Conservation (phyloP, 2,888 invertebrate genomes). For the Drosophila mayaguana region DNA sequence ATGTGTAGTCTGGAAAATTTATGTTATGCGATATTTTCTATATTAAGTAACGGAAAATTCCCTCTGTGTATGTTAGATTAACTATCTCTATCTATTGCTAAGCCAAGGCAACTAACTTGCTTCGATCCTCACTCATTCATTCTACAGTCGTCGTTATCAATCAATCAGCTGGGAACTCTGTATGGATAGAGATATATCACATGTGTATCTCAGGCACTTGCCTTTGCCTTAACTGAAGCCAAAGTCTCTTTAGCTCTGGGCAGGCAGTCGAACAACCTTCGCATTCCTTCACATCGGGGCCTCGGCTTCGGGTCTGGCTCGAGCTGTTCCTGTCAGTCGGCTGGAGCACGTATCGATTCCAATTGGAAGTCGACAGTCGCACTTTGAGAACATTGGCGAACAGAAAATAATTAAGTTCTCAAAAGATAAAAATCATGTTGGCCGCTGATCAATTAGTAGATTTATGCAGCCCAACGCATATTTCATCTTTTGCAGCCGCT, state of each 20-base stretch:
- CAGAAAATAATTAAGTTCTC: constrained; percentile 83
- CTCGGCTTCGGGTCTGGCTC: constrained; percentile 31
- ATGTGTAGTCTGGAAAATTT: too few species aligned
- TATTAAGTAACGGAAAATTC: neutral
- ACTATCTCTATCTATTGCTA: neutral
- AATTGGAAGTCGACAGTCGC: constrained; percentile 65
- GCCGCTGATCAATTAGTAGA: constrained; percentile 83
- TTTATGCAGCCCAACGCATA: constrained; percentile 71
- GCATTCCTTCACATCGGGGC: constrained; percentile 62
- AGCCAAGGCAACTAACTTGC: neutral
- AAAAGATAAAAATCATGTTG: constrained; percentile 84
- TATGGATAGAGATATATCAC: constrained; percentile 8
- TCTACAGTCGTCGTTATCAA: neutral
- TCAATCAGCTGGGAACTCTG: neutral
- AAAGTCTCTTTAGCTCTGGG: constrained; percentile 13
- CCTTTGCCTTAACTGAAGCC: neutral
- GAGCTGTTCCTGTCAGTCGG: constrained; percentile 58
- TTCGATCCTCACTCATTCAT: neutral
- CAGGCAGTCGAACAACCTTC: constrained; percentile 49
- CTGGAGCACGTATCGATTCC: constrained; percentile 59
- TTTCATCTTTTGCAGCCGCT: constrained; percentile 68
- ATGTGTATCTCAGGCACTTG: constrained; percentile 4
- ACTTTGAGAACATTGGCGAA: constrained; percentile 51
- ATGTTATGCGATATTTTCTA: too few species aligned
- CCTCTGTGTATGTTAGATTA: neutral